Evolutionary conservation across 2,888 invertebrate genomes (phyloP), one percentile per base, ranked within the genome.

Genomic region (Sarcophaga rosellei): DNA sequence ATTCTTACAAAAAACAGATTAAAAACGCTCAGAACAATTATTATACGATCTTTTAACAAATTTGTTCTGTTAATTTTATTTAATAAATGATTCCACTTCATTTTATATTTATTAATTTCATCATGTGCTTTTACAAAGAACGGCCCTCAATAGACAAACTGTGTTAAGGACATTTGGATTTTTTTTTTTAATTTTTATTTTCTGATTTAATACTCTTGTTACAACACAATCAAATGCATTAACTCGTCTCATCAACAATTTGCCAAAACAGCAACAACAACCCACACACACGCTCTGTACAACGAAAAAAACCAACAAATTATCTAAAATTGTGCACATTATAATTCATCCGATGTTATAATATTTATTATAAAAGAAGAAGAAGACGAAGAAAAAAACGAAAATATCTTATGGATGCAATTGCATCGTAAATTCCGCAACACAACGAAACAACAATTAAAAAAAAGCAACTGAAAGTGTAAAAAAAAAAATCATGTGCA

Each of bases 401-500:
- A 77, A 45, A 57, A 59, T 84, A 86, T 86, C 84, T 84, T 75
- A 21, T 86, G 73, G 86, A 86, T 86, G 86, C 86, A 86, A 84
- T 84, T 86, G 77, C 84, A 86, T 86, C 84, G 86, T 78, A 81
- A 86, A 84, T 86, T 86, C 75, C 86, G 66, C 35, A 86, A 84
- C 81, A 75, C 81, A 75, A 86, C 78, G 77, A 69, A 84, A 83
- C 72, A 69, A 21, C 59, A 81, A 65, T 35, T 8, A 59, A n/a
- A 63, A n/a, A 21, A 63, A 61, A 15, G 25, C 11, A 57, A 25
- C 70, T 72, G 73, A 78, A 78, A 83, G 78, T 69, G 63, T 83
- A 68, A 35, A 35, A 47, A 70, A 25, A 66, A 35, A 8, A 35
- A 35, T 35, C 17, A 57, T 61, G 63, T 21, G 53, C 53, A 3